Base-by-base conservation (phyloP, 2,113 vertebrate genomes). In the Centropus unirufus region DNA sequence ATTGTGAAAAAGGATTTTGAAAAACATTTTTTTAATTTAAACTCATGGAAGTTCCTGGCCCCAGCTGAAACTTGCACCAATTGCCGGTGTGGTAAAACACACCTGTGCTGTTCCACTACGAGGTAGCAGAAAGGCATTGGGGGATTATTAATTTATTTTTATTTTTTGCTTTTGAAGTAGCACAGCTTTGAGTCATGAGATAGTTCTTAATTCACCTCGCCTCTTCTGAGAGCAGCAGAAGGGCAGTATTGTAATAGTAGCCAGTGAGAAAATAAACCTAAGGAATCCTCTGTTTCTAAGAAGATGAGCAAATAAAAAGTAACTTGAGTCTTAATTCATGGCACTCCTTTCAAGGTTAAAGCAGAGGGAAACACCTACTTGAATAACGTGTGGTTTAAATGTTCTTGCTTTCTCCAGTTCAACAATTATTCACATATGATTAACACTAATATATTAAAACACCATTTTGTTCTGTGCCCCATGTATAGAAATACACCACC, bases 401-500 rank as follows among this genome's bases (percentile, higher is more conserved):
- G 17, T 44, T 88, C 22, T 68, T 76, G 46, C 29, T 66, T 89
- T 90, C 51, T 62, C 11, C 51, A 44, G 52, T 81, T 69, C 63
- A 92, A 26, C 44, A 77, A 4, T 55, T 84, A 14, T 69, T 73
- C 69, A 82, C 47, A 70, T 55, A 21, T 87, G 77, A 93, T 75
- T 95, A 81, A 95, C 74, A 46, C 29, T 47, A 68, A 85, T 47
- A 5, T 51, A 66, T 73, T 58, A 91, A 40, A 87, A 49, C 39
- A 76, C 12, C 29, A 67, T 87, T 91, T 84, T 87, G 64, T 87
- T 94, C 49, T 69, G 54, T 86, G 87, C 6, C 27, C 20, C 22
- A 36, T 64, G 26, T 61, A 91, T 24, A 91, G 91, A 90, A 89
- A 72, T 32, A 39, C 69, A 87, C 80, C 73, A 24, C 92, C 91